Evolutionary conservation across 2,113 vertebrate genomes (phyloP), one percentile per base, ranked within the genome.

Genomic region (Megaceryle maxima): DNA sequence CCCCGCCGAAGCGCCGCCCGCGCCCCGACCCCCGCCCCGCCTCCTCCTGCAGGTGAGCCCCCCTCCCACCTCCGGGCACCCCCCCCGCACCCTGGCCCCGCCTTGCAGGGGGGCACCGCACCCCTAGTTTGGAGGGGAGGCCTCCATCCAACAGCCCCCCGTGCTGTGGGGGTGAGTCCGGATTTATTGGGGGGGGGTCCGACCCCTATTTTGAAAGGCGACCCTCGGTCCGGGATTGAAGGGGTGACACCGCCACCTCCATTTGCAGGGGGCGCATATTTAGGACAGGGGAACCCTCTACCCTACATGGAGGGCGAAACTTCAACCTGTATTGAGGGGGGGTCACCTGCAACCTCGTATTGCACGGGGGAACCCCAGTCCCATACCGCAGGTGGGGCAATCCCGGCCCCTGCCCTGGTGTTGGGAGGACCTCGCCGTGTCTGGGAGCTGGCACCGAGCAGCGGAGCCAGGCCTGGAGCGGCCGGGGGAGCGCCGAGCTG

Each of bases 201-300:
- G 13, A 14, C 19, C 35, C 29, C 6, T 20, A 25, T 26, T 84
- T 96, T 94, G 96, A 90, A 91, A 95, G 82, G 96, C 56, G 91
- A 59, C 25, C 93, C 90, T 64, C 83, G 77, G 94, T 84, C 77
- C 81, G 60, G 92, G 76, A 83, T 50, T 83, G 94, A 80, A 96
- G 92, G 87, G 95, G 97, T 92, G 91, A 92, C 41, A 48, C 16
- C 21, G 5, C 8, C 63, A 31, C 39, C 26, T 60, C 46, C 31
- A 1, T 55, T n/a, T 22, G 25, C 56, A 17, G 24, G 39, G 55
- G 22, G 12, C 25, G 4, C 26, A 0, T 28, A 26, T 33, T 28
- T 68, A 15, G 13, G 55, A 75, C 29, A 33, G 9, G 20, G 9
- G 15, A 46, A 6, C 12, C 22, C 48, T 28, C 2, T 5, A 9